Percentiles rank a stretch among this genome's conserved stretches.
phyloP scores from a whole-genome alignment of 1,140 invertebrate species.

The Scylla paramamosain region DNA sequence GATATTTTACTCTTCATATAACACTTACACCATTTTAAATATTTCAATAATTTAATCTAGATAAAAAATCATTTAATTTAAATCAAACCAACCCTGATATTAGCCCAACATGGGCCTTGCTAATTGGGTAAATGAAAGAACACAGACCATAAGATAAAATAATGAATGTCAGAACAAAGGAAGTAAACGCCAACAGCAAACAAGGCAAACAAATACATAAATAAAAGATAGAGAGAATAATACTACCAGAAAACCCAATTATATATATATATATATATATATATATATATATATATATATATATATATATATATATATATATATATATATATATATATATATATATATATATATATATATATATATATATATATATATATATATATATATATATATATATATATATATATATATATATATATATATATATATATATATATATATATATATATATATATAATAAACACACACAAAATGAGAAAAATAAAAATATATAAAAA shows the following conservation, averaged over 20 bases:
- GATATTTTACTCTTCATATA: too few relatives aligned
- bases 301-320: constrained; percentile 49
- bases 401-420: constrained; percentile 57
- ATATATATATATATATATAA: constrained; percentile 56
- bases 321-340: background rate
- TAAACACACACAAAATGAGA: background rate
- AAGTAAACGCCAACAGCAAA: background rate
- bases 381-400: constrained; percentile 44
- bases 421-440: constrained; percentile 61
- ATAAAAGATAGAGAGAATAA: background rate
- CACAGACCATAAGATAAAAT: background rate
- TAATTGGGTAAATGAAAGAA: background rate
- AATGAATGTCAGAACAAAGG: background rate
- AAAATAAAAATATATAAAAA: background rate
- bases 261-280: constrained; percentile 26
- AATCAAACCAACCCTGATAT: too few relatives aligned
- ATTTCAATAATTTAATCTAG: too few relatives aligned
- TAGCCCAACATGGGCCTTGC: too few relatives aligned
- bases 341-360: constrained; percentile 8
- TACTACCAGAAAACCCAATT: background rate
- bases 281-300: constrained; percentile 58
- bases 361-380: constrained; percentile 28
- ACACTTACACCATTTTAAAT: too few relatives aligned
- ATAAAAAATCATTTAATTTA: too few relatives aligned
- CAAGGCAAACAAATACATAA: too few relatives aligned